Conservation (phyloP, 2,888 invertebrate species). For the Ochropacha duplaris region DNA sequence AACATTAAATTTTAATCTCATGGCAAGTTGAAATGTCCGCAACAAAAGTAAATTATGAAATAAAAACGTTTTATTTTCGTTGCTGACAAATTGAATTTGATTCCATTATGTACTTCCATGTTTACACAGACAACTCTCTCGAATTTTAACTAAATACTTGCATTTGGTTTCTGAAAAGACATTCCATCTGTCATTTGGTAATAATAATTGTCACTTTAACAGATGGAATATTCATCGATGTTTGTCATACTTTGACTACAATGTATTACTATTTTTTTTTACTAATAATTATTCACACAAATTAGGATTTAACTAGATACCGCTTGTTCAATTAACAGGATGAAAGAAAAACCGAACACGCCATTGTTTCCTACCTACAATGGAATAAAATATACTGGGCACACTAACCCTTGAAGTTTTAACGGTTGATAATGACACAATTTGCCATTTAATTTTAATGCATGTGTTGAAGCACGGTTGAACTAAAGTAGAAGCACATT, state of each 20-base stretch:
- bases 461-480: too few species aligned
- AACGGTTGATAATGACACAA: too few species aligned
- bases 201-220: not conserved
- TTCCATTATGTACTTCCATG: conserved; percentile 23
- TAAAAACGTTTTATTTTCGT: not conserved
- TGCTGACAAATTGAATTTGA: conserved; percentile 19
- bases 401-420: too few species aligned
- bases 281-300: too few species aligned
- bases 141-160: conserved; percentile 10
- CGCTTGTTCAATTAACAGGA: too few species aligned
- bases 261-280: too few species aligned
- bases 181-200: not conserved
- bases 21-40: conserved; percentile 23
- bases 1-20: conserved; percentile 15
- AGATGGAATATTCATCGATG: not conserved
- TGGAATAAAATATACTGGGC: too few species aligned
- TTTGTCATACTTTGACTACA: not conserved
- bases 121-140: conserved; percentile 26
- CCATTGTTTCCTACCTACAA: too few species aligned
- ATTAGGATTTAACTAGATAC: too few species aligned
- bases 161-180: conserved; percentile 12
- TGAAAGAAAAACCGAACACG: too few species aligned
- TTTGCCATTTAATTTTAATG: too few species aligned
- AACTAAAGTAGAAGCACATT: too few species aligned
- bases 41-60: conserved; percentile 11